Conservation (phyloP, 2,888 invertebrate species). For the Neoascia interrupta region DNA sequence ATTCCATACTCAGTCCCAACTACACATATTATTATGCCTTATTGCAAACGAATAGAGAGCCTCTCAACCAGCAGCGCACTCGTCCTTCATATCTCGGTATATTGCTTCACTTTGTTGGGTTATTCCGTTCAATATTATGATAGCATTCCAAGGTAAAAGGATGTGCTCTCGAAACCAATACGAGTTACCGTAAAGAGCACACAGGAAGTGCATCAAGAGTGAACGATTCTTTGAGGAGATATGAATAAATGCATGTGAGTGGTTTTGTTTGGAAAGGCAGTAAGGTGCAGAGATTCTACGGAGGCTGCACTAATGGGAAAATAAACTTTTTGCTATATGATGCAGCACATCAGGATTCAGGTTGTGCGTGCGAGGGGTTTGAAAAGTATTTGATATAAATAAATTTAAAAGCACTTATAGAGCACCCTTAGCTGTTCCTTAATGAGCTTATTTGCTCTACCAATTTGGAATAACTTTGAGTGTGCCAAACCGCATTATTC, state of each 20-base stretch:
- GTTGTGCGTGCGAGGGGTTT: no score
- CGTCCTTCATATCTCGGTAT: conserved; percentile 59
- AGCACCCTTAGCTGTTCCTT: no score
- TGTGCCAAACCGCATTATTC: no score
- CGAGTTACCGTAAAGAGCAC: conserved; percentile 52
- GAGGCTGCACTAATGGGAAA: conserved; percentile 45
- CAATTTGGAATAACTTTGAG: no score
- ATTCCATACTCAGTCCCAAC: no score
- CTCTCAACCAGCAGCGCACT: conserved; percentile 14
- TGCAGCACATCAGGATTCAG: no score
- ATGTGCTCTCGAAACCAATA: conserved; percentile 41
- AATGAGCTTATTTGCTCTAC: no score
- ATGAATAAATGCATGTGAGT: conserved; percentile 27
- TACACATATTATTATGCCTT: background rate
- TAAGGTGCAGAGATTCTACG: conserved; percentile 38
- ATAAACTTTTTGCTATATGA: no score
- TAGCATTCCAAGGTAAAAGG: conserved; percentile 60
- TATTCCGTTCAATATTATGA: conserved; percentile 58
- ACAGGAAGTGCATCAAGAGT: conserved; percentile 4
- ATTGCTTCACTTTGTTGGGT: conserved; percentile 51
- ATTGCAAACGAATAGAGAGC: background rate
- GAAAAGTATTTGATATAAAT: no score
- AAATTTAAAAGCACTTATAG: no score
- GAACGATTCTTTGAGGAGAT: conserved; percentile 1
- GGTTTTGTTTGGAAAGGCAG: conserved; percentile 39